Evolutionary conservation across 2,113 vertebrate species (phyloP).

Genomic region (Nycticryphes semicollaris): DNA sequence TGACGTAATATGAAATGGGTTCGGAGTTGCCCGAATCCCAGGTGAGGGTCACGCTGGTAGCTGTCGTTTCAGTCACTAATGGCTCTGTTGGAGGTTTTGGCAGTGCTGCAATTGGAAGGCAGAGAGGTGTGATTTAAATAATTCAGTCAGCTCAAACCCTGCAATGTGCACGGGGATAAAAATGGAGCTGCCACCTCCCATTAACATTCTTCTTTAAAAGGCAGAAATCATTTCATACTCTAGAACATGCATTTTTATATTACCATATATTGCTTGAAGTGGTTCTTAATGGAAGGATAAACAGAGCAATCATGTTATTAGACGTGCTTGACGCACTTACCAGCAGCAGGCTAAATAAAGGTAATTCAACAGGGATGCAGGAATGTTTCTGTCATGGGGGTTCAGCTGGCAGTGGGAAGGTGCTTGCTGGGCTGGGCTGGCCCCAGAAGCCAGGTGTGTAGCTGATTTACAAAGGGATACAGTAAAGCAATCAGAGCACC

Average conservation of each 20-base stretch:
- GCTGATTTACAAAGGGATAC: conserved; percentile 6
- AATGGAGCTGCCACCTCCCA: conserved; percentile 56
- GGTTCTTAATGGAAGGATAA: conserved; percentile 76
- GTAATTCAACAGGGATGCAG: conserved; percentile 59
- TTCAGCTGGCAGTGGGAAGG: conserved; percentile 22
- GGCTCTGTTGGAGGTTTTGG: conserved; percentile 89
- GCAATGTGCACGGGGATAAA: conserved; percentile 34
- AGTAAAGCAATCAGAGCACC: neutral
- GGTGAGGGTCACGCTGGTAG: conserved; percentile 95
- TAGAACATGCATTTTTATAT: conserved; percentile 70
- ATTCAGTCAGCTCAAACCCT: conserved; percentile 45
- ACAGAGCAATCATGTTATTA: conserved; percentile 76
- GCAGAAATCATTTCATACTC: conserved; percentile 71
- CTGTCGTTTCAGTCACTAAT: conserved; percentile 94
- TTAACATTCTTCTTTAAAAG: conserved; percentile 67
- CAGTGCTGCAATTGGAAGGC: conserved; percentile 81
- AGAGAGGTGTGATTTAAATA: conserved; percentile 62
- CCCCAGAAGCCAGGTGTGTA: neutral
- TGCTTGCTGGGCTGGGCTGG: neutral
- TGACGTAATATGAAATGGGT: conserved; percentile 91
- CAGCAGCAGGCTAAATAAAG: conserved; percentile 70
- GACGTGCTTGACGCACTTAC: conserved; percentile 65
- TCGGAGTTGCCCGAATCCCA: conserved; percentile 97
- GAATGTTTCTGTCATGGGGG: conserved; percentile 45
- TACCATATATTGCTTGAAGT: conserved; percentile 73